Percentiles rank a stretch among this genome's conserved stretches.
These are phyloP conservation scores for Margaritifera margaritifera DNA, from an alignment of 2,888 invertebrate genomes.

Conservation along the genomic window DNA sequence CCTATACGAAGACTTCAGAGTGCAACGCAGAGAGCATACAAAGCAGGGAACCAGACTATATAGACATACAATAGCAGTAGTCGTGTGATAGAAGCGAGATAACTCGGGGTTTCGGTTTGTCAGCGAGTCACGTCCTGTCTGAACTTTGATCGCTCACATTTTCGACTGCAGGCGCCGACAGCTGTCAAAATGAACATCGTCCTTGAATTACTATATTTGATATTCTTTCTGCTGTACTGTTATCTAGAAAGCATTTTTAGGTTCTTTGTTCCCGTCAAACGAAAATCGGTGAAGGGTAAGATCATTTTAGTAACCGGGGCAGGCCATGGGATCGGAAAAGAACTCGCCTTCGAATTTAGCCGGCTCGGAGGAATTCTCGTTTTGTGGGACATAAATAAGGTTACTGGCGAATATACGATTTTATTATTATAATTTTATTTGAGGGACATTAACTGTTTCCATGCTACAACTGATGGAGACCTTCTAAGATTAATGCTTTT, in stretches of 20 bases:
- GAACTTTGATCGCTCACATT: no score
- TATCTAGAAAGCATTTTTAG: conserved; percentile 35
- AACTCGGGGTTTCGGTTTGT: no score
- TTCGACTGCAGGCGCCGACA: not conserved
- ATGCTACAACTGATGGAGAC: no score
- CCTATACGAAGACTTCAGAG: no score
- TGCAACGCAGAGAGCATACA: no score
- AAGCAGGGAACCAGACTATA: no score
- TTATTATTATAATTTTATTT: no score
- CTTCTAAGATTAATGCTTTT: no score
- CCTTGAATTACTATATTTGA: conserved; percentile 20
- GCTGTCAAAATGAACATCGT: conserved; percentile 7
- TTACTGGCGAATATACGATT: conserved; percentile 14
- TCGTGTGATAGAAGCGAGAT: no score
- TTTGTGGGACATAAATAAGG: conserved; percentile 67
- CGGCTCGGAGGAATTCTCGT: conserved; percentile 56
- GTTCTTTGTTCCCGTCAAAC: conserved; percentile 44
- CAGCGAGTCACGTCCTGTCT: no score
- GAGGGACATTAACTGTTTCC: no score
- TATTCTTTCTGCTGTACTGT: conserved; percentile 38
- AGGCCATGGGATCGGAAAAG: conserved; percentile 65
- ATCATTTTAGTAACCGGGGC: conserved; percentile 65
- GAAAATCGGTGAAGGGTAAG: conserved; percentile 53
- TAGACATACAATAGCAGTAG: no score
- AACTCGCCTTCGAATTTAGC: conserved; percentile 59